Evolutionary conservation across 2,888 invertebrate species (phyloP).

Genomic region (Tetragonisca angustula): DNA sequence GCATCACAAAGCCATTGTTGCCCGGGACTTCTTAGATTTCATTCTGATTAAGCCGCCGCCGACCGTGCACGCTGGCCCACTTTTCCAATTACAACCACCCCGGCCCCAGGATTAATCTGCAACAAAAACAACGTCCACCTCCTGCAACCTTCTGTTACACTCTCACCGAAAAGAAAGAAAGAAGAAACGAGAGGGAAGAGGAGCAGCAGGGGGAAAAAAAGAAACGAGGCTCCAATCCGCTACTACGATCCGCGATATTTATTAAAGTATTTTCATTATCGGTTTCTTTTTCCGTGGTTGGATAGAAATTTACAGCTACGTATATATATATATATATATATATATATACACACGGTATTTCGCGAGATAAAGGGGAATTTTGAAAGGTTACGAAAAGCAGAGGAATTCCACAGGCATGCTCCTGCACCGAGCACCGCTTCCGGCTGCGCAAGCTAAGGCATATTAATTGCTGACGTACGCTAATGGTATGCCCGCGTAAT

Average conservation of each 20-base stretch:
- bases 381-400: not conserved
- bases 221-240: not conserved
- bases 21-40: conserved; percentile 64
- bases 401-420: conserved; percentile 10
- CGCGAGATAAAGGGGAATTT: not conserved
- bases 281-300: too few relatives aligned
- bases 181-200: too few relatives aligned
- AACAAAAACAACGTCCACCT: conserved; percentile 49
- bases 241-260: not conserved
- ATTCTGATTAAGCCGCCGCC: conserved; percentile 65
- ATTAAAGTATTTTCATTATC: too few relatives aligned
- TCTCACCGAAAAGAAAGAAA: not conserved
- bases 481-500: conserved; percentile 60
- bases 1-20: conserved; percentile 63
- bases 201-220: too few relatives aligned
- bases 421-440: conserved; percentile 21
- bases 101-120: conserved; percentile 53
- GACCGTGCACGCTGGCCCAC: conserved; percentile 53
- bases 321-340: not conserved
- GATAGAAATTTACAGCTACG: too few relatives aligned
- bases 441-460: conserved; percentile 58
- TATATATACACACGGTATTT: not conserved
- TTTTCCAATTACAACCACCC: conserved; percentile 41
- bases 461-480: conserved; percentile 69
- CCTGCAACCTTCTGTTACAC: not conserved